phyloP scores from a whole-genome alignment of 2,113 vertebrate species.

The Manacus vitellinus region DNA sequence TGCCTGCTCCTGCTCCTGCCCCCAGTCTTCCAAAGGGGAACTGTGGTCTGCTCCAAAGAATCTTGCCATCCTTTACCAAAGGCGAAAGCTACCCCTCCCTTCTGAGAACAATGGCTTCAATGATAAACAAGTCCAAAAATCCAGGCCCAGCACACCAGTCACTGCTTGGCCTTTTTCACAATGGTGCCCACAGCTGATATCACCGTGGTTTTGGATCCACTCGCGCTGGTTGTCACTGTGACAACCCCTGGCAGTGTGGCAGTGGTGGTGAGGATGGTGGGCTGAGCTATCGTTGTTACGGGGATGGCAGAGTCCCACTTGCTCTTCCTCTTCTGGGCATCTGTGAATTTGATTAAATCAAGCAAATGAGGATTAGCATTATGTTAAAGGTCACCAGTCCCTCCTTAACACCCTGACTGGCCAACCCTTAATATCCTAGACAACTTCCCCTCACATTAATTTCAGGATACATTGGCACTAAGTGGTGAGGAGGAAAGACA shows the following conservation, averaged over 20 bases:
- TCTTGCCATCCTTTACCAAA: slow-evolving; percentile 29
- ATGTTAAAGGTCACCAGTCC: not conserved
- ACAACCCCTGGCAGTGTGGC: slow-evolving; percentile 91
- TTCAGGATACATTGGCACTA: not conserved
- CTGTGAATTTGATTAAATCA: slow-evolving; percentile 66
- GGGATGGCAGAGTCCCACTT: slow-evolving; percentile 99
- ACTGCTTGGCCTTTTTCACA: slow-evolving; percentile 97
- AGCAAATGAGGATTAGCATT: not conserved
- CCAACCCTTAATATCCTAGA: not conserved
- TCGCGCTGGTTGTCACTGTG: slow-evolving; percentile 95
- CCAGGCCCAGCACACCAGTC: slow-evolving; percentile 62
- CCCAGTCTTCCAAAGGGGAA: not conserved
- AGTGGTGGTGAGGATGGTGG: slow-evolving; percentile 91
- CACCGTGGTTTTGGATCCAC: slow-evolving; percentile 96
- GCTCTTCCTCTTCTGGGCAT: slow-evolving; percentile 97
- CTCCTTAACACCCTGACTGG: not conserved
- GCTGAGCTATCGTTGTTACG: slow-evolving; percentile 89
- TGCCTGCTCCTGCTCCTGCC: slow-evolving; percentile 18
- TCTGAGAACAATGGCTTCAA: not conserved
- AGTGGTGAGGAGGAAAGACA: not conserved
- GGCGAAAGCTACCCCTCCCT: slow-evolving; percentile 5
- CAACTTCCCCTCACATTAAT: not conserved
- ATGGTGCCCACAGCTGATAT: slow-evolving; percentile 98
- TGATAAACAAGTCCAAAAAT: slow-evolving; percentile 16
- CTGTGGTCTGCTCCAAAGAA: slow-evolving; percentile 28